Percentiles rank a stretch among this genome's conserved stretches.
Evolutionary conservation across 2,113 vertebrate species (phyloP).

Genomic region (Megaleporinus macrocephalus): DNA sequence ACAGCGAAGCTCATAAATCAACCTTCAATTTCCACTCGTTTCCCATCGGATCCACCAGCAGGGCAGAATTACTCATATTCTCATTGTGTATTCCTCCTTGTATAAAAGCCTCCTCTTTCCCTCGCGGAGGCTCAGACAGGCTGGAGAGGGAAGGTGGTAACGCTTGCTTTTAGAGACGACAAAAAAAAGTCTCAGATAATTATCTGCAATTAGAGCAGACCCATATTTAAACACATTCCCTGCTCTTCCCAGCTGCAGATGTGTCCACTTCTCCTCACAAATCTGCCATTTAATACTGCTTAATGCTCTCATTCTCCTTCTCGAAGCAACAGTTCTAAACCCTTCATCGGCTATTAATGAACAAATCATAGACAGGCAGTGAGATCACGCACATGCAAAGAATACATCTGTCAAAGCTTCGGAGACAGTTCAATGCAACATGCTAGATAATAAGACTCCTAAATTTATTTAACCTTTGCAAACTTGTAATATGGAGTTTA

Average conservation of each 20-base stretch:
- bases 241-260: slow-evolving; percentile 16
- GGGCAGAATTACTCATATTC: slow-evolving; percentile 54
- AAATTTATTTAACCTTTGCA: slow-evolving; percentile 42
- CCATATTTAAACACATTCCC: slow-evolving; percentile 21
- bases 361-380: slow-evolving; percentile 4
- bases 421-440: slow-evolving; percentile 38
- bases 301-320: slow-evolving; percentile 26
- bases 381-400: slow-evolving; percentile 39
- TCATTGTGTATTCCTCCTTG: slow-evolving; percentile 41
- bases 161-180: not conserved
- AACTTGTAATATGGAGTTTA: slow-evolving; percentile 6
- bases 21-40: slow-evolving; percentile 51
- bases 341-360: slow-evolving; percentile 27
- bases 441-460: slow-evolving; percentile 27
- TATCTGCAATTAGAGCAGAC: slow-evolving; percentile 27
- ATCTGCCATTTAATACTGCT: not conserved
- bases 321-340: slow-evolving; percentile 1
- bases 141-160: not conserved
- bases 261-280: not conserved
- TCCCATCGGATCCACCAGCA: slow-evolving; percentile 43
- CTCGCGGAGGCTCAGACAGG: slow-evolving; percentile 17
- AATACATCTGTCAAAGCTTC: slow-evolving; percentile 34
- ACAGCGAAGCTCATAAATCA: slow-evolving; percentile 54
- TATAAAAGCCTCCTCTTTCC: slow-evolving; percentile 35
- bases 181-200: not conserved